These are phyloP conservation scores for Lepidurus arcticus DNA, from an alignment of 1,140 invertebrate species.

Conservation along the genomic window DNA sequence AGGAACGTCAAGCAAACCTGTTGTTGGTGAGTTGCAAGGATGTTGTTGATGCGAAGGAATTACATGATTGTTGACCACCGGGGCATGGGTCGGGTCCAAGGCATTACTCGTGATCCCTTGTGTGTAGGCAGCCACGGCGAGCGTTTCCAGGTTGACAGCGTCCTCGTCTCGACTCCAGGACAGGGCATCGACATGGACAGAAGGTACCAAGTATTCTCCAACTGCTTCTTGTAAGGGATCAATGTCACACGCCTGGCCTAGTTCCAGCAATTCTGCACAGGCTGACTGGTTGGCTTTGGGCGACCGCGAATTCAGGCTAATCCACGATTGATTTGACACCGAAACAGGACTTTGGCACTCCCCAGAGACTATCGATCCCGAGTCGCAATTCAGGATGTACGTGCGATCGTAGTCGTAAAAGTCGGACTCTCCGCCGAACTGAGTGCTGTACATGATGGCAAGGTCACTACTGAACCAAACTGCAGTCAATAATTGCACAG, in stretches of 20 bases:
- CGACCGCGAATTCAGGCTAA: not conserved
- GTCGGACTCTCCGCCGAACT: not conserved
- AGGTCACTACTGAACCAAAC: not conserved
- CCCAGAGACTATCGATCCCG: not conserved
- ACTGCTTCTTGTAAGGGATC: not conserved
- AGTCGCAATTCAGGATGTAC: constrained; percentile 1
- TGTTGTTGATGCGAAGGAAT: not conserved
- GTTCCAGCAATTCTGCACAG: not conserved
- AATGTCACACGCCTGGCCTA: constrained; percentile 2
- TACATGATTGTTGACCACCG: not conserved
- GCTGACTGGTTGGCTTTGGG: not conserved
- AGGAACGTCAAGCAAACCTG: not conserved
- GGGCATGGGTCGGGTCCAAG: not conserved
- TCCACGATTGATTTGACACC: constrained; percentile 12
- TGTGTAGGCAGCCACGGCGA: not conserved
- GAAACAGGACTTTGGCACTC: constrained; percentile 6
- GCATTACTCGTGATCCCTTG: not conserved
- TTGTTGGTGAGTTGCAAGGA: not conserved
- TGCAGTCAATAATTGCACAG: too few species aligned
- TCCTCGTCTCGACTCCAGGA: not conserved
- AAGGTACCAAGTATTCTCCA: not conserved
- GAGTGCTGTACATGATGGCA: constrained; percentile 5
- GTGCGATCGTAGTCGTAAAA: not conserved
- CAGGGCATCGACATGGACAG: not conserved
- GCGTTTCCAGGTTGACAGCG: constrained; percentile 1